phyloP scores from a whole-genome alignment of 2,797 vertebrate species.

The Sebastes taczanowskii region DNA sequence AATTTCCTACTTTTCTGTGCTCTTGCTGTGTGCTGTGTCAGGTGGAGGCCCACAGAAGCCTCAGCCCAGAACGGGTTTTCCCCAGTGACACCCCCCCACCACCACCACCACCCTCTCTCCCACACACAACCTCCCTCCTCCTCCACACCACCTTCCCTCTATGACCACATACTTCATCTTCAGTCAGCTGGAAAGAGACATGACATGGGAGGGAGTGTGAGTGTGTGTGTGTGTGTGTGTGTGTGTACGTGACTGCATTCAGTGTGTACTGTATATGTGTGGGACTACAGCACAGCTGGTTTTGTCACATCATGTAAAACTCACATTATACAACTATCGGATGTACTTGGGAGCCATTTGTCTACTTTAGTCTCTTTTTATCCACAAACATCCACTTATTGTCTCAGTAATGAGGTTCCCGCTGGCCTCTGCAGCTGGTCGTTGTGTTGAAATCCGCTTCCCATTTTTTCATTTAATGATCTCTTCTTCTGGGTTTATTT shows the following conservation, averaged over 20 bases:
- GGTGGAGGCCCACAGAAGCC: slow-evolving; percentile 74
- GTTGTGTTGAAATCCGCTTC: neutral
- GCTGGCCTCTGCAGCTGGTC: slow-evolving; percentile 6
- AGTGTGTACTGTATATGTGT: neutral
- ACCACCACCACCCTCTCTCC: neutral
- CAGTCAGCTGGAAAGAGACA: slow-evolving; percentile 60
- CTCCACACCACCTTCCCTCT: slow-evolving; percentile 7
- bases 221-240: neutral
- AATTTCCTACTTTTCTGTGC: slow-evolving; percentile 69
- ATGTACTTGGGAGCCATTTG: slow-evolving; percentile 18
- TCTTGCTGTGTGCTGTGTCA: slow-evolving; percentile 67
- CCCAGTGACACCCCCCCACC: slow-evolving; percentile 31
- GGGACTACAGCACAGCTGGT: slow-evolving; percentile 30
- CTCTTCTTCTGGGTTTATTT: slow-evolving; percentile 6
- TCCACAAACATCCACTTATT: slow-evolving; percentile 35
- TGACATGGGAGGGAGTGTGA: neutral
- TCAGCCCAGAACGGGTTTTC: slow-evolving; percentile 72
- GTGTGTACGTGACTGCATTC: neutral
- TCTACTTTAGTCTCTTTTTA: slow-evolving; percentile 8
- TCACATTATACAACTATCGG: slow-evolving; percentile 8
- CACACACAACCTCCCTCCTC: slow-evolving; percentile 15
- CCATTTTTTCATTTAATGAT: slow-evolving; percentile 6
- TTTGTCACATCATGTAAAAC: slow-evolving; percentile 32
- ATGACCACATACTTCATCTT: slow-evolving; percentile 48
- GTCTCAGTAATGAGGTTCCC: slow-evolving; percentile 29